Base-by-base conservation (phyloP, 2,797 vertebrate genomes). In the Sebastolobus alascanus region DNA sequence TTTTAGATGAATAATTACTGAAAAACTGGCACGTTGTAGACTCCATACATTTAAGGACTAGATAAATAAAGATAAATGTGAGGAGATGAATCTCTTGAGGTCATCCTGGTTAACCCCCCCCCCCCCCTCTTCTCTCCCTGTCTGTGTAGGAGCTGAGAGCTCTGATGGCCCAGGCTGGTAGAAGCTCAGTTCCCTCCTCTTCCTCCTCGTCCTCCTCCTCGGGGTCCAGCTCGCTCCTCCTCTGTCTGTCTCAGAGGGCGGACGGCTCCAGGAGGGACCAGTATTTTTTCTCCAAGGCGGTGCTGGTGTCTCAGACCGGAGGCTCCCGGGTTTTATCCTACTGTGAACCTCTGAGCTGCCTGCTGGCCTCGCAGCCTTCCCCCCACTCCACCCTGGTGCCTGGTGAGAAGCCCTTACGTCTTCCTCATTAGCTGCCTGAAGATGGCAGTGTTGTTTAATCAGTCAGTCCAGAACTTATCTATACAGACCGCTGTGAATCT, bases 311-410 rank as follows among this genome's bases (percentile, higher is more conserved):
- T 68, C 97, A 96, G 89, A 20, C 85, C 0, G 98, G 98, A 14
- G 97, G 95, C 87, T 98, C 97, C 94, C 93, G 98, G 13, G 97
- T 98, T 6, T 93, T 99, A 92, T 94, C 97, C 0, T 97, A 96
- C 92, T 98, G 96, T 25, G 95, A 97, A 55, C 90, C 95, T 0
- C 90, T 99, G 80, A 95, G 96, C 84, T 98, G 98, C 86, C 95
- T 99, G 0, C 95, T 98, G 86, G 96, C 97, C 4, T 99, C 98
- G 0, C 98, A 99, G 87, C 96, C 97, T 3, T 99, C 98, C 35
- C 97, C 98, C 10, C 97, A 98, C 54, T 84, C 96, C 54, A 95
- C 97, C 0, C 94, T 99, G 63, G 83, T 99, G 63, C 98, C 98
- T 11, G 98, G 98, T 98, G 66, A 92, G 85, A 68, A 8, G 0